phyloP scores from a whole-genome alignment of 1,140 invertebrate species.

The Lepidurus apus region DNA sequence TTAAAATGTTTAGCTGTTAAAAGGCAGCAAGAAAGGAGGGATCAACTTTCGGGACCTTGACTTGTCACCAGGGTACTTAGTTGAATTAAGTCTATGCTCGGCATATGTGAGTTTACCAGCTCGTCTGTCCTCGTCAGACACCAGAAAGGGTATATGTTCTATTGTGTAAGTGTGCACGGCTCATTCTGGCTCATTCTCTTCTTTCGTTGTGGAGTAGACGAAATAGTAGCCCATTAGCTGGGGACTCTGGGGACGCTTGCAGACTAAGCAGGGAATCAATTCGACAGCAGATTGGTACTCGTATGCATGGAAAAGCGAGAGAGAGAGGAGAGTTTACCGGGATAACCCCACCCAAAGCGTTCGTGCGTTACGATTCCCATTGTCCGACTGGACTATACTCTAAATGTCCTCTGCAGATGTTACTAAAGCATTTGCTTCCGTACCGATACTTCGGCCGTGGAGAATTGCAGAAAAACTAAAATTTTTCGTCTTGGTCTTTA shows the following conservation, averaged over 20 bases:
- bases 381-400: background rate
- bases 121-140: background rate
- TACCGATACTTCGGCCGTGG: background rate
- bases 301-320: background rate
- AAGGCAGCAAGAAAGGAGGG: background rate
- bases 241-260: too few species aligned
- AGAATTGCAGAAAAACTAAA: too few species aligned
- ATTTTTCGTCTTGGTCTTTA: too few species aligned
- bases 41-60: background rate
- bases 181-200: background rate
- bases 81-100: background rate
- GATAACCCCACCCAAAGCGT: background rate
- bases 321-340: background rate
- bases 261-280: background rate
- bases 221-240: too few species aligned
- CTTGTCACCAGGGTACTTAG: background rate
- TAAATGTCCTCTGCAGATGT: background rate
- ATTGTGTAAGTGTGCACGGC: background rate
- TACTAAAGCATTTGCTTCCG: background rate
- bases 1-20: too few species aligned
- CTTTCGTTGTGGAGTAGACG: too few species aligned
- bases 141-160: background rate
- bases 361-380: background rate
- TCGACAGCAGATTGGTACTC: background rate
- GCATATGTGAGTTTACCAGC: background rate